Evolutionary conservation across 1,140 invertebrate species (phyloP), one percentile per base, ranked within the genome.

Genomic region (Macrobrachium rosenbergii): DNA sequence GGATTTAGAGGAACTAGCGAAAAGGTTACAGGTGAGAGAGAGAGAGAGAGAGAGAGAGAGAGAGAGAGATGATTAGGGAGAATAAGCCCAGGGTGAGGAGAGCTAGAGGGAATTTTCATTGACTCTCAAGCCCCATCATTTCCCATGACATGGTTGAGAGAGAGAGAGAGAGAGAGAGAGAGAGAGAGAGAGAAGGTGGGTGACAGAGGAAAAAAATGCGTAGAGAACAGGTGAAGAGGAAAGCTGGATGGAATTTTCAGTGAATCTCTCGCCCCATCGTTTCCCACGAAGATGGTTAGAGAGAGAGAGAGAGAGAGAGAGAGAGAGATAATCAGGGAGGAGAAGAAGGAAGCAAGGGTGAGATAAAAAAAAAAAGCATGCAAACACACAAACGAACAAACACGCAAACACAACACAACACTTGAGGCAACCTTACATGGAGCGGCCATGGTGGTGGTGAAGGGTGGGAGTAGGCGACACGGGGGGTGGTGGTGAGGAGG

Each of bases 371-470:
- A 28, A 17, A 28, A 43, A 17, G 45, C 72, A 73, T 16, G 23
- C 72, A 23, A 16, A 28, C 72, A 73, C 72, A 73, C 19, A n/a
- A 21, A 72, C 67, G n/a, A 37, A 75, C 73, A 75, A 37, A 75
- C 28, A 77, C 75, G 43, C 75, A 77, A 23, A 77, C 45, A 77
- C 52, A 52, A 87, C 84, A 87, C 84, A 87, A 87, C 78, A 87
- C 84, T 75, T 52, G 52, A 52, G 67, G 81, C 84, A 87, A 87
- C 52, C 84, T 87, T 87, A 87, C 84, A 87, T 87, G 84, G 84
- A 87, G 84, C 84, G 84, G 84, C 84, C 84, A 87, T 87, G 78
- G 77, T 81, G 84, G 67, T 75, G 84, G 84, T 87, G 84, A 63
- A 87, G 78, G 78, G 84, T 78, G 78, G 84, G 84, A 87, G 67